Conservation (phyloP, 2,797 vertebrate genomes). For the Sebastes goodei region DNA sequence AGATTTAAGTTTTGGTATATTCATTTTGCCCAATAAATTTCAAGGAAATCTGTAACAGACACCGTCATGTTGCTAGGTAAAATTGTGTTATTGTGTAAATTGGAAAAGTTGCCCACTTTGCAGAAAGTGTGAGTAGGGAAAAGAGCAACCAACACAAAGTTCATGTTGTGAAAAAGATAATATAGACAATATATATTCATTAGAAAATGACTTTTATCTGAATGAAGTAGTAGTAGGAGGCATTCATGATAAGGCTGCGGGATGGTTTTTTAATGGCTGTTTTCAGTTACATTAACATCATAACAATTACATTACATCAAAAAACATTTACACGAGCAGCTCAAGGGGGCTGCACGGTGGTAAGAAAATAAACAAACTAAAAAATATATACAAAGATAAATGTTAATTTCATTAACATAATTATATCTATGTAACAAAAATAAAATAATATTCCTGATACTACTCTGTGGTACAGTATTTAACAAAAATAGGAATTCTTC, state of each 20-base stretch:
- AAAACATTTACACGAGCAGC: constrained; percentile 6
- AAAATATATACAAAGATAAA: background rate
- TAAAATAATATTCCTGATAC: constrained; percentile 25
- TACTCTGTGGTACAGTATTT: background rate
- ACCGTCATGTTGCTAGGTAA: background rate
- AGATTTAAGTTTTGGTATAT: background rate
- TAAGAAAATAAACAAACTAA: background rate
- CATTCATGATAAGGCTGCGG: background rate
- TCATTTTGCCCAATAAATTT: background rate
- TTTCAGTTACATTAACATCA: background rate
- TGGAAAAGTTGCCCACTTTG: background rate
- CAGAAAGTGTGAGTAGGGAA: background rate
- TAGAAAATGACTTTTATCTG: background rate
- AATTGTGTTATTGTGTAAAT: background rate
- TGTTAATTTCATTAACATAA: background rate
- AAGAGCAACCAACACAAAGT: background rate
- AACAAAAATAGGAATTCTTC: constrained; percentile 40
- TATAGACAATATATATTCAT: background rate
- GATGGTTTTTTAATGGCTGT: constrained; percentile 32
- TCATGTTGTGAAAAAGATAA: background rate
- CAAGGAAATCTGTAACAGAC: background rate
- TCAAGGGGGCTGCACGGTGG: background rate
- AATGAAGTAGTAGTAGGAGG: background rate
- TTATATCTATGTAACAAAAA: constrained; percentile 45
- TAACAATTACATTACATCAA: background rate